Conservation (phyloP, 2,888 invertebrate species). For the Zootermopsis nevadensis region DNA sequence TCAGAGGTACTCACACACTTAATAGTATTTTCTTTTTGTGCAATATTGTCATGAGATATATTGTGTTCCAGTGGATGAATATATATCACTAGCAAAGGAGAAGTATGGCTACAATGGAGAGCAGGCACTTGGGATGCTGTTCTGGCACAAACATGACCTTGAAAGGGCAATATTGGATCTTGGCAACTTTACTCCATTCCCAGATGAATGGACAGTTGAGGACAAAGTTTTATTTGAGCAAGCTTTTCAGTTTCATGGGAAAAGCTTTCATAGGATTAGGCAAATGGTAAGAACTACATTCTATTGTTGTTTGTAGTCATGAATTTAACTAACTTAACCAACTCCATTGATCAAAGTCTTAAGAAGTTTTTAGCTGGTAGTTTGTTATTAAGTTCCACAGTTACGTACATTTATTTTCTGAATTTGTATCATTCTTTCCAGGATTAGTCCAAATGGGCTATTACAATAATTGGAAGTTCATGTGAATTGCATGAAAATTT, state of each 20-base stretch:
- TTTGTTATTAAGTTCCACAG: too few species aligned
- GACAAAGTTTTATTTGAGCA: conserved; percentile 98
- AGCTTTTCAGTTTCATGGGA: conserved; percentile 98
- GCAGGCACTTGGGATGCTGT: conserved; percentile 96
- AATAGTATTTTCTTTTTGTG: not conserved
- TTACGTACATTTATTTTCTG: too few species aligned
- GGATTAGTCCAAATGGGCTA: too few species aligned
- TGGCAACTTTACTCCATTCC: conserved; percentile 96
- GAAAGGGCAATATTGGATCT: conserved; percentile 92
- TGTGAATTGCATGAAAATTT: too few species aligned
- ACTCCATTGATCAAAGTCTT: too few species aligned
- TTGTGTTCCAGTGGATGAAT: conserved; percentile 88
- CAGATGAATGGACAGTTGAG: conserved; percentile 98
- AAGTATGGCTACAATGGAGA: conserved; percentile 98
- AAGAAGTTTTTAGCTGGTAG: too few species aligned
- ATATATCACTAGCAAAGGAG: conserved; percentile 92
- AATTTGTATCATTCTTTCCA: too few species aligned
- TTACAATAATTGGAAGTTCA: too few species aligned
- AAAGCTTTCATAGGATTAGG: conserved; percentile 95
- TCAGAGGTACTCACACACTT: not conserved
- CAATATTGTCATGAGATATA: conserved; percentile 30
- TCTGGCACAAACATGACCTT: conserved; percentile 98
- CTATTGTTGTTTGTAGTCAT: too few species aligned
- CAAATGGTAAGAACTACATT: conserved; percentile 84
- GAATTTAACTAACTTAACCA: too few species aligned